phyloP scores from a whole-genome alignment of 1,140 invertebrate genomes.

The Cydia splendana region DNA sequence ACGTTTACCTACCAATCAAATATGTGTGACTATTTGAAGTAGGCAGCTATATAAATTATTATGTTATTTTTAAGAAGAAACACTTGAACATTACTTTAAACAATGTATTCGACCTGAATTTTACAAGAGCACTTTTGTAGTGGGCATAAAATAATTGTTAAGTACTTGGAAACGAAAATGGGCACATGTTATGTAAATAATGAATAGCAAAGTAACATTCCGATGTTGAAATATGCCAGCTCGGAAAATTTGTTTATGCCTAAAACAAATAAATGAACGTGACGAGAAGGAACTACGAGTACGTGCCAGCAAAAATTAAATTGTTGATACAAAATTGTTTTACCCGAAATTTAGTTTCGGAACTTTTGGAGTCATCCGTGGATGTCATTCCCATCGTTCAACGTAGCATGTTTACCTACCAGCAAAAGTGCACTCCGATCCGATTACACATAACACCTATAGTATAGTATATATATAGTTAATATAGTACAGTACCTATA shows the following conservation, averaged over 20 bases:
- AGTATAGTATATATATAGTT: too few species aligned
- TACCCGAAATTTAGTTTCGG: neutral
- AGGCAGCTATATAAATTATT: neutral
- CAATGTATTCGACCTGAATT: conserved; percentile 10
- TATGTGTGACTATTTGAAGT: conserved; percentile 27
- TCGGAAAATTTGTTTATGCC: neutral
- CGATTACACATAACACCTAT: too few species aligned
- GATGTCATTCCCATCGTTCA: neutral
- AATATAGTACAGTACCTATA: too few species aligned
- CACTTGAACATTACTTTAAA: neutral
- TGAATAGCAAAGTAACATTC: conserved; percentile 7
- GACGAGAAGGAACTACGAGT: neutral
- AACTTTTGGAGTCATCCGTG: neutral
- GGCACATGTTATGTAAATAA: conserved; percentile 9
- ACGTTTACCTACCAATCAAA: conserved; percentile 39
- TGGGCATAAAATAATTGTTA: conserved; percentile 11
- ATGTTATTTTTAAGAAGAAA: conserved; percentile 23
- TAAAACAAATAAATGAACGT: neutral
- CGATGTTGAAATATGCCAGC: neutral
- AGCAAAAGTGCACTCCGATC: too few species aligned
- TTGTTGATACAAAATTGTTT: neutral
- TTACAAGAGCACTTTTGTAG: conserved; percentile 13
- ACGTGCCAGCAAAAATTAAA: neutral
- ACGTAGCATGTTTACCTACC: too few species aligned
- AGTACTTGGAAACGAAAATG: conserved; percentile 10